Evolutionary conservation across 2,888 invertebrate genomes (phyloP).

Genomic region (Diloba caeruleocephala): DNA sequence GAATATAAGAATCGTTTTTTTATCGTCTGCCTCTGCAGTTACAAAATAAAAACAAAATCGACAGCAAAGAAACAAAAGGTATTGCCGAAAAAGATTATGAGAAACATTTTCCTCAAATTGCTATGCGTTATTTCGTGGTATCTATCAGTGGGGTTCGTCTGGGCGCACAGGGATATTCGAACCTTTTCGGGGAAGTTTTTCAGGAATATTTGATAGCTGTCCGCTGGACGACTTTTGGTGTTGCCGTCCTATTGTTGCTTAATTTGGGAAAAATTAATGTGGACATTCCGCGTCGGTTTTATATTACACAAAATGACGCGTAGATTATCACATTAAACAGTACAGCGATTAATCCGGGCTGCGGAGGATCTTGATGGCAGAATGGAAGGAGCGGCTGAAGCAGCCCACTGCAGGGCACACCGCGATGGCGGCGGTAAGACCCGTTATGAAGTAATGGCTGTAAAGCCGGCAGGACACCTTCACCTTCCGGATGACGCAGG

Average conservation of each 20-base stretch:
- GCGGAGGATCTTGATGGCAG: too few relatives aligned
- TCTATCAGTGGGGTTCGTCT: conserved; percentile 11
- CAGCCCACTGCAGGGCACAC: too few relatives aligned
- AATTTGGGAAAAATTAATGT: conserved; percentile 11
- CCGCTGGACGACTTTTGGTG: conserved; percentile 17
- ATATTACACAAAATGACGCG: not conserved
- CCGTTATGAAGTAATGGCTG: too few relatives aligned
- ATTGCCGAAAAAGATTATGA: conserved; percentile 18
- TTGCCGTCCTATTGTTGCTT: conserved; percentile 34
- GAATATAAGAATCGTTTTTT: too few relatives aligned
- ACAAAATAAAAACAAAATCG: conserved; percentile 31
- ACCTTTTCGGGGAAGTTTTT: conserved; percentile 45
- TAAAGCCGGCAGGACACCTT: too few relatives aligned
- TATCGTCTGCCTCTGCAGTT: conserved; percentile 7
- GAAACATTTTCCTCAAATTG: conserved; percentile 37
- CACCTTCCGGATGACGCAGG: too few relatives aligned
- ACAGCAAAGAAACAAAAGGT: too few relatives aligned
- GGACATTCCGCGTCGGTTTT: conserved; percentile 25
- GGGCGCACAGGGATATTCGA: conserved; percentile 3
- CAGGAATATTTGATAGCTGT: conserved; percentile 31
- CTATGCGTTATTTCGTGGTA: conserved; percentile 40
- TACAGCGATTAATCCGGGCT: too few relatives aligned
- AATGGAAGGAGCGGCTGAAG: too few relatives aligned
- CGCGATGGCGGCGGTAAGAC: too few relatives aligned
- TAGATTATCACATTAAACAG: too few relatives aligned